These are phyloP conservation scores for Trematomus bernacchii DNA, from an alignment of 2,797 vertebrate species.

Conservation along the genomic window DNA sequence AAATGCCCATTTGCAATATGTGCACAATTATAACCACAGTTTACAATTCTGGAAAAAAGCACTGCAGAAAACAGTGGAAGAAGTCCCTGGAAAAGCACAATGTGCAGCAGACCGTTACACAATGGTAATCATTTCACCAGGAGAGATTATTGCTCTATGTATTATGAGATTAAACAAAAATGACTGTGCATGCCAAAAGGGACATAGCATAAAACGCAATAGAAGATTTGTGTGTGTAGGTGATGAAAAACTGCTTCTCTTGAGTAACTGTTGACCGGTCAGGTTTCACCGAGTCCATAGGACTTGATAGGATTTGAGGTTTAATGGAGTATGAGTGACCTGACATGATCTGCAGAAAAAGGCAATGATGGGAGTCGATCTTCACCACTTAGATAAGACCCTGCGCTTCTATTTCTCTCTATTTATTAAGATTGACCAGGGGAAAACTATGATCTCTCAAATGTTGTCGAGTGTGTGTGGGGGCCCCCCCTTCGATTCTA, in stretches of 20 bases:
- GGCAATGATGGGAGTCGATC: slow-evolving; percentile 34
- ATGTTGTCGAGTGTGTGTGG: too few species aligned
- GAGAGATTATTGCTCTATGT: background rate
- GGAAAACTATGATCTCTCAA: background rate
- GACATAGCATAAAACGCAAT: background rate
- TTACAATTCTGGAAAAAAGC: background rate
- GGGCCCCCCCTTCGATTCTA: too few species aligned
- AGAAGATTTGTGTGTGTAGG: background rate
- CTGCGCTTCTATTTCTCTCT: background rate
- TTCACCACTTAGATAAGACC: background rate
- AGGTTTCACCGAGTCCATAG: slow-evolving; percentile 20
- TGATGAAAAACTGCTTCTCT: background rate
- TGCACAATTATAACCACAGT: slow-evolving; percentile 10
- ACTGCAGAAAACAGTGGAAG: background rate
- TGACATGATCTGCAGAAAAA: slow-evolving; percentile 24
- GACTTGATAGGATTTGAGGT: background rate
- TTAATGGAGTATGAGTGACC: slow-evolving; percentile 18
- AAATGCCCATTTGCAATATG: background rate
- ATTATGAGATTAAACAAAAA: background rate
- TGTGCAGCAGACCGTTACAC: background rate
- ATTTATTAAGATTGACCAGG: slow-evolving; percentile 8
- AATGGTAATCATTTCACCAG: background rate
- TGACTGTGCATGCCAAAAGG: background rate
- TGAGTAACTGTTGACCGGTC: slow-evolving; percentile 14
- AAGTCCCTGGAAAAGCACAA: background rate